Evolutionary conservation across 2,888 invertebrate genomes (phyloP), one percentile per base, ranked within the genome.

Genomic region (Prosopocoilus inquinatus): DNA sequence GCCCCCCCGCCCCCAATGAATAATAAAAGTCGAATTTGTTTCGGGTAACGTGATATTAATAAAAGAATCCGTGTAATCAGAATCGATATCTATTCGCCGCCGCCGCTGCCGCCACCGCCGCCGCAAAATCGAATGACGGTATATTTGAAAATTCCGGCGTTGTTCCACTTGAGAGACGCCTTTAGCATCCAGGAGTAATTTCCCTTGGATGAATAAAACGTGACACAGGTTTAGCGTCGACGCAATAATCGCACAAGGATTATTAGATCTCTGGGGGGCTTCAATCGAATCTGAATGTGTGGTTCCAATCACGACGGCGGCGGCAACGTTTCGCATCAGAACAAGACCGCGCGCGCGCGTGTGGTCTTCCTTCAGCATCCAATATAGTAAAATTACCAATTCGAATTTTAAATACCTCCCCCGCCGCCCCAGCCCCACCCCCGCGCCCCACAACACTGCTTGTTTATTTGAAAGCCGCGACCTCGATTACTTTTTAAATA

Each of bases 161-260:
- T 47, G 53, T 53, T 53, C 53, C 53, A 53, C 47, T 48, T 53
- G 53, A 47, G 53, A 48, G 48, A 53, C 53, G 53, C 48, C 53
- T 53, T 48, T 41, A 47, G 53, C 53, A 53, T 58, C 55, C 50
- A 55, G 55, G 55, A 55, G 57, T 58, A 60, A 60, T 60, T 60
- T 60, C 57, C 55, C 60, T 53, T 54, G 58, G 55, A 60, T 58
- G 60, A 60, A 58, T 58, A 60, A 60, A 60, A 58, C 58, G 58
- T 56, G 58, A 58, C 58, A 54, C 53, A 51, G 53, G 53, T 58
- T 60, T 60, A 58, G 53, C 47, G 53, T n/a, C 53, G 53, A 53
- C 50, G 49, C 49, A 52, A 52, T 48, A 57, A 52, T 52, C 39
- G 45, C 51, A 46, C 38, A 52, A 32, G 48, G 53, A 58, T 60